phyloP scores from a whole-genome alignment of 1,140 invertebrate genomes.

The Thaumatotibia leucotreta region DNA sequence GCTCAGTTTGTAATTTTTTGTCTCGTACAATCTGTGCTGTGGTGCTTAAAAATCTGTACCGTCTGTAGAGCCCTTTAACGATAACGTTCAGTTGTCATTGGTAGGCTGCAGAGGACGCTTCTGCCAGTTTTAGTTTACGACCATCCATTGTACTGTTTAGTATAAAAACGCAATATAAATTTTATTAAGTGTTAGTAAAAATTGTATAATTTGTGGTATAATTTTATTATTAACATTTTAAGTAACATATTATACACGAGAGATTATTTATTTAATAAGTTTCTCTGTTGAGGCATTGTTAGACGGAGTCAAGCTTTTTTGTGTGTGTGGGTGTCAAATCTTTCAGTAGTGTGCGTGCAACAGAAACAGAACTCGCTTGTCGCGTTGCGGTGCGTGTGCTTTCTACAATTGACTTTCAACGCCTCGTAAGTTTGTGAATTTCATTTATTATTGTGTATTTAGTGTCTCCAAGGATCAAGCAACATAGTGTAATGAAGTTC shows the following conservation, averaged over 20 bases:
- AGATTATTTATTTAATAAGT: background rate
- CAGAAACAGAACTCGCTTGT: conserved; percentile 65
- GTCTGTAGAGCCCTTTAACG: too few relatives aligned
- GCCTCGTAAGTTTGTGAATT: conserved; percentile 72
- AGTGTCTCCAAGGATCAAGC: conserved; percentile 30
- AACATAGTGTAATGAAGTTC: conserved; percentile 15
- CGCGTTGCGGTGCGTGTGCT: conserved; percentile 70
- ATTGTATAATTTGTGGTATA: background rate
- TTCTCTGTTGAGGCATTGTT: background rate
- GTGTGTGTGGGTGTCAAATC: conserved; percentile 23
- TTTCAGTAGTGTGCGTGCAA: conserved; percentile 53
- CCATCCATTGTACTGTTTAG: background rate
- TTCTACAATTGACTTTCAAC: conserved; percentile 71
- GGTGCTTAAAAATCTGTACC: too few relatives aligned
- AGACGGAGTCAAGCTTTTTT: conserved; percentile 7
- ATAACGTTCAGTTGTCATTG: background rate
- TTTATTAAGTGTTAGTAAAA: background rate
- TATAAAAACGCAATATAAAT: background rate
- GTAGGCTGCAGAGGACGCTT: background rate
- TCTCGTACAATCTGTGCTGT: too few relatives aligned
- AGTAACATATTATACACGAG: background rate
- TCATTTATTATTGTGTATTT: conserved; percentile 54
- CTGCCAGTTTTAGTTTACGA: background rate
- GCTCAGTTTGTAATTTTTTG: too few relatives aligned
- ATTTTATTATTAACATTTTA: background rate